phyloP scores from a whole-genome alignment of 2,113 vertebrate genomes.

The Pachyramphus minor region DNA sequence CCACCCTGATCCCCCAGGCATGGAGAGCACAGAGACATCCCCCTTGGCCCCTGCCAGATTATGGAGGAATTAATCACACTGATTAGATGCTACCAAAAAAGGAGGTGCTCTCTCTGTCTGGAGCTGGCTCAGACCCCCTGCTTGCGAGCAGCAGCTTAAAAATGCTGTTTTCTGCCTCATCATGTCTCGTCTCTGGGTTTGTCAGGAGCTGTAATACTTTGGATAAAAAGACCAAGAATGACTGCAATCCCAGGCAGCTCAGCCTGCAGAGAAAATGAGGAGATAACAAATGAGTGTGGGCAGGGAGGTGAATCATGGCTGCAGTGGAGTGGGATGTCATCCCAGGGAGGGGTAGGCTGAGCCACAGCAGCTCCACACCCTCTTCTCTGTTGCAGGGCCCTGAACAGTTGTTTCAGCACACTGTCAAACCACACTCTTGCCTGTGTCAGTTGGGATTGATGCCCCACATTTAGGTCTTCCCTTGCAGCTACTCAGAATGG shows the following conservation, averaged over 20 bases:
- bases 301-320: neutral
- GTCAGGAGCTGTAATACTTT: conserved; percentile 19
- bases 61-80: conserved; percentile 55
- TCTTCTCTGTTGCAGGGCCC: neutral
- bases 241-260: conserved; percentile 34
- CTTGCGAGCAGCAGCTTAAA: conserved; percentile 36
- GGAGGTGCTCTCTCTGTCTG: conserved; percentile 53
- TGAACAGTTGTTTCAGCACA: neutral
- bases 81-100: conserved; percentile 74
- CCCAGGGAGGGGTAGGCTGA: neutral
- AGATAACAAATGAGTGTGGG: neutral
- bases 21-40: conserved; percentile 30
- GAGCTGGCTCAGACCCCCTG: conserved; percentile 32
- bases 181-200: neutral
- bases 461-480: neutral
- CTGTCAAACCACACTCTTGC: neutral
- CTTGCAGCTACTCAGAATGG: neutral
- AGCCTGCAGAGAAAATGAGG: neutral
- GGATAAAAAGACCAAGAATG: conserved; percentile 17
- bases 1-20: conserved; percentile 17
- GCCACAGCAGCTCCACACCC: neutral
- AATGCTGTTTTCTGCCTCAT: conserved; percentile 37
- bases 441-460: neutral
- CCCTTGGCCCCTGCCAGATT: conserved; percentile 41
- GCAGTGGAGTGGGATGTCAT: neutral